phyloP scores from a whole-genome alignment of 2,797 vertebrate species.

The Chrosomus eos region DNA sequence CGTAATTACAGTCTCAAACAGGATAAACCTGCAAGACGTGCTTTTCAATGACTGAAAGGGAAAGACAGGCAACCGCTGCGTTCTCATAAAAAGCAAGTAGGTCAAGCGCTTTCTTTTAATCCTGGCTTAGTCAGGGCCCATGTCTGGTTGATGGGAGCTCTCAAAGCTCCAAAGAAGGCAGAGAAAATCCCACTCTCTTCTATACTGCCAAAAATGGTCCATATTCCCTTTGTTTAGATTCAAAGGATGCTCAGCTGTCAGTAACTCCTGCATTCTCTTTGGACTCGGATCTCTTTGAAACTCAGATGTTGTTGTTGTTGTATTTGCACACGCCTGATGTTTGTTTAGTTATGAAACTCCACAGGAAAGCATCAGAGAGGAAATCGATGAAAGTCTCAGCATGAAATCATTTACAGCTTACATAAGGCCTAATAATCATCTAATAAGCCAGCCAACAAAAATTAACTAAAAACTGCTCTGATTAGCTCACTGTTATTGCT shows the following conservation, averaged over 20 bases:
- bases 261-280: slow-evolving; percentile 31
- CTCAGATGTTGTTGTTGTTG: slow-evolving; percentile 6
- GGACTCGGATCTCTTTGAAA: slow-evolving; percentile 23
- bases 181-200: slow-evolving; percentile 41
- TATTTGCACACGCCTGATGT: slow-evolving; percentile 6
- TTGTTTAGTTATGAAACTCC: slow-evolving; percentile 25
- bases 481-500: slow-evolving; percentile 34
- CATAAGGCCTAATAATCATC: not conserved
- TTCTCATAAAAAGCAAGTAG: slow-evolving; percentile 76
- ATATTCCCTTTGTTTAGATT: slow-evolving; percentile 46
- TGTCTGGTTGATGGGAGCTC: slow-evolving; percentile 63
- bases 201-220: slow-evolving; percentile 33
- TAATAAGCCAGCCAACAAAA: slow-evolving; percentile 7
- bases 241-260: slow-evolving; percentile 42
- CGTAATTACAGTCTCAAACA: slow-evolving; percentile 70
- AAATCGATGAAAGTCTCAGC: not conserved
- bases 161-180: slow-evolving; percentile 59
- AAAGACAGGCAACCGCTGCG: slow-evolving; percentile 20
- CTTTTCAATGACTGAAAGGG: slow-evolving; percentile 1
- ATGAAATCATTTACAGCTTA: not conserved
- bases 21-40: slow-evolving; percentile 45
- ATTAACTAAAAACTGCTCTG: not conserved
- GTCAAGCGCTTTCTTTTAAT: slow-evolving; percentile 77
- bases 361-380: not conserved
- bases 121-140: slow-evolving; percentile 71